Evolutionary conservation across 2,797 vertebrate genomes (phyloP).

Genomic region (Enteromius viviparus): DNA sequence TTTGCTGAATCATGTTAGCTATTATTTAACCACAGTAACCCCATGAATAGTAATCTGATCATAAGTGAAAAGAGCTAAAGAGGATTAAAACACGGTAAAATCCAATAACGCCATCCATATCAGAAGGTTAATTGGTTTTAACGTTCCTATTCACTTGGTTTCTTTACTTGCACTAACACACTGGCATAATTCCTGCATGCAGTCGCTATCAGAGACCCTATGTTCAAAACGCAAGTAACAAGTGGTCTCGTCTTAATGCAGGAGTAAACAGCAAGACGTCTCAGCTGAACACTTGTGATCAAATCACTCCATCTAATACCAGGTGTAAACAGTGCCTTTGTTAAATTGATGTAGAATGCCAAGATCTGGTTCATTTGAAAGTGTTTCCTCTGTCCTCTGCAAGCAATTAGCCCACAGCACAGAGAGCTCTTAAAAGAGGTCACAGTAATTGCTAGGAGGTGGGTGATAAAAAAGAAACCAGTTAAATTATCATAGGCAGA

Average conservation of each 20-base stretch:
- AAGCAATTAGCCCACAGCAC: slow-evolving; percentile 42
- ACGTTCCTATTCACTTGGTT: not conserved
- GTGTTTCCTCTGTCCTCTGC: slow-evolving; percentile 35
- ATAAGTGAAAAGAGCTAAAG: not conserved
- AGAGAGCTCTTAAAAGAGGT: slow-evolving; percentile 37
- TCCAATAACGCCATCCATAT: not conserved
- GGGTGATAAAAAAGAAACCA: slow-evolving; percentile 41
- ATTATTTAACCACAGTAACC: not conserved
- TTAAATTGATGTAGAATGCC: slow-evolving; percentile 14
- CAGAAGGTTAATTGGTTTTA: not conserved
- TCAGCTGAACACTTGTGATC: slow-evolving; percentile 4
- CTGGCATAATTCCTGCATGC: no score
- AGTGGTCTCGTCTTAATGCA: not conserved
- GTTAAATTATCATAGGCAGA: slow-evolving; percentile 47
- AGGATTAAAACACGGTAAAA: not conserved
- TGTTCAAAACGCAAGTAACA: not conserved
- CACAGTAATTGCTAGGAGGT: slow-evolving; percentile 43
- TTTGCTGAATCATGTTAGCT: not conserved
- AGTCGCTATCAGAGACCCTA: not conserved
- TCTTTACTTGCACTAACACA: not conserved
- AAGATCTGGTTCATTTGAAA: slow-evolving; percentile 32
- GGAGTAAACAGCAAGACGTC: not conserved
- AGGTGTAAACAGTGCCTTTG: not conserved
- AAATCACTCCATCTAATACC: slow-evolving; percentile 2
- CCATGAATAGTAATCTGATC: not conserved